Percentiles rank a stretch among this genome's conserved stretches.
Evolutionary conservation across 2,113 vertebrate genomes (phyloP).

Genomic region (Ranitomeya imitator): DNA sequence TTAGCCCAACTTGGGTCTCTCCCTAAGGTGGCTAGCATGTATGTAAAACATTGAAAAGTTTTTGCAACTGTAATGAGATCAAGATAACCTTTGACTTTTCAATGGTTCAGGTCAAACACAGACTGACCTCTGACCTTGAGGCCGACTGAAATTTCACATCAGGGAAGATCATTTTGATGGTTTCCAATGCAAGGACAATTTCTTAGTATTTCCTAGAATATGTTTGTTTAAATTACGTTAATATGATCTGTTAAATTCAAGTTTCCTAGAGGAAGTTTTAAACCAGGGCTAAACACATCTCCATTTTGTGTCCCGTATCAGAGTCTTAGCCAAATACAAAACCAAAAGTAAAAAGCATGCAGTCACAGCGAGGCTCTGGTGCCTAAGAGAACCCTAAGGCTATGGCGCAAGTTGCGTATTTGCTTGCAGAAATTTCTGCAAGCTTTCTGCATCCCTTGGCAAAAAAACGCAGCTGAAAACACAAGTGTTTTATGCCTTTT

Average conservation of each 20-base stretch:
- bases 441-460: too few species aligned
- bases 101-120: slow-evolving; percentile 70
- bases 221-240: background rate
- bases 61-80: slow-evolving; percentile 68
- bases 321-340: too few species aligned
- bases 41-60: slow-evolving; percentile 47
- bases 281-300: background rate
- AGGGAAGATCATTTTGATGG: slow-evolving; percentile 63
- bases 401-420: too few species aligned
- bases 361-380: too few species aligned
- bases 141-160: slow-evolving; percentile 61
- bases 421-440: too few species aligned
- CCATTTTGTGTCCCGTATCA: background rate
- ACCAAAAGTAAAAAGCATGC: too few species aligned
- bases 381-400: too few species aligned
- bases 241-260: background rate
- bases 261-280: background rate
- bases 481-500: too few species aligned
- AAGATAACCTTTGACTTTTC: slow-evolving; percentile 71
- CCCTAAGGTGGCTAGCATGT: too few species aligned
- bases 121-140: slow-evolving; percentile 68
- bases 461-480: too few species aligned
- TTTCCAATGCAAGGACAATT: slow-evolving; percentile 12
- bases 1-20: too few species aligned
- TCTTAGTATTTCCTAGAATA: slow-evolving; percentile 60